Evolutionary conservation across 2,888 invertebrate species (phyloP).

Genomic region (Oxycera nigricornis): DNA sequence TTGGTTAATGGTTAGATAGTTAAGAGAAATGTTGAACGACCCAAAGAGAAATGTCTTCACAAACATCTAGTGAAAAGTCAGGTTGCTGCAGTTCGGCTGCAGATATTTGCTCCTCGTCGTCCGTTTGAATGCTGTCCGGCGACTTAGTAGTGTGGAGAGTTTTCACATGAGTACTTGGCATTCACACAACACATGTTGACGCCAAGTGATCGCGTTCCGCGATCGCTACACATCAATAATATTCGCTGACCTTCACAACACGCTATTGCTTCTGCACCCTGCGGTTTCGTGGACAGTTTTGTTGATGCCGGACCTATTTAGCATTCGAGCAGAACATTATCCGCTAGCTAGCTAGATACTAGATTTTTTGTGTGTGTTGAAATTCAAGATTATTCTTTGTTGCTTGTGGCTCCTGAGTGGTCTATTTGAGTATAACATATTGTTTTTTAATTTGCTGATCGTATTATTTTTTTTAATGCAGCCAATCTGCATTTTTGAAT

Average conservation of each 20-base stretch:
- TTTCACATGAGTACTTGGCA: neutral
- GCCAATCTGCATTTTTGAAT: too few relatives aligned
- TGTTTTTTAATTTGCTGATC: too few relatives aligned
- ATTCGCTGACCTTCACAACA: neutral
- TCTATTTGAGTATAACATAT: too few relatives aligned
- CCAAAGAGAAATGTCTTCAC: neutral
- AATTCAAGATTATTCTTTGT: too few relatives aligned
- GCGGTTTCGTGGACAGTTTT: neutral
- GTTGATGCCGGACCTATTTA: neutral
- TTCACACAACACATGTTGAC: neutral
- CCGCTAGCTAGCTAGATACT: too few relatives aligned
- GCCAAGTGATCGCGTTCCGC: neutral
- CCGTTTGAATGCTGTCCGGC: too few relatives aligned
- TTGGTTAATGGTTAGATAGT: too few relatives aligned
- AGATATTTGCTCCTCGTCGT: neutral
- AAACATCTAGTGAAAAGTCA: neutral
- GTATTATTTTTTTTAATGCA: too few relatives aligned
- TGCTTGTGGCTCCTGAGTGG: too few relatives aligned
- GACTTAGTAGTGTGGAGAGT: too few relatives aligned
- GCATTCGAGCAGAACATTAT: neutral
- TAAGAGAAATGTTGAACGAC: neutral
- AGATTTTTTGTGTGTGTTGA: too few relatives aligned
- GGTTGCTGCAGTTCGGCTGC: neutral
- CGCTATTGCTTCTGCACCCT: neutral
- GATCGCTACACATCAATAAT: neutral